Base-by-base conservation (phyloP, 2,888 invertebrate genomes). In the Muschampia staudingeri region DNA sequence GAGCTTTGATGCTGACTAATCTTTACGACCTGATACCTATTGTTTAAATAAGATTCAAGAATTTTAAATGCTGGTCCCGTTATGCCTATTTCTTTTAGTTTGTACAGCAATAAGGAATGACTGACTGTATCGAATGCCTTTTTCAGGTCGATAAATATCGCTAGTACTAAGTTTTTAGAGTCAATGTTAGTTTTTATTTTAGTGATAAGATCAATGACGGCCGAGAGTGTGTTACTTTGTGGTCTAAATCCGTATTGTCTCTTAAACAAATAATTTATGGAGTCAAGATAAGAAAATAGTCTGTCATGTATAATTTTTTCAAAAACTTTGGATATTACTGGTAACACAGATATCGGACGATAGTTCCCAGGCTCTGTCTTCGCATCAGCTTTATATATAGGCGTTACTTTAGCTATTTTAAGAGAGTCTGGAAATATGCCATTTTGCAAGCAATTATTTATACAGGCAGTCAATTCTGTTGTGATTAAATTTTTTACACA, bases 281-380 rank as follows among this genome's bases (percentile, higher is more conserved):
- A 56, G 2, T n/a, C 56, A 19, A 67, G 34, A 67, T 30, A 67
- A 30, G n/a, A 19, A 34, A 9, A 30, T 14, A 67, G 11, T 11
- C 67, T 67, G 14, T 5, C 25, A 67, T 30, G 34, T 30, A 67
- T 30, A 30, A 67, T 34, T 34, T 34, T 67, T 67, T 67, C 67
- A 30, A 67, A 67, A 6, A 67, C 12, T 67, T 80, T 80, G 0
- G 80, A 80, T 14, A 80, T 19, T 9, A 79, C 37, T 12, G 78
- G 78, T 7, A 79, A 34, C 25, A 87, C 87, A 11, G 84, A 83
- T 11, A 83, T 40, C 0, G 87, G 87, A 3, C 85, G 72, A 48
- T 88, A 87, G n/a, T 87, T 87, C 1, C 78, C 34, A 0, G 85
- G 85, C 30, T 86, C 84, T 11, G 76, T 76, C 75, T 80, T 87